Conservation (phyloP, 2,113 vertebrate species). For the Hyaena hyaena region DNA sequence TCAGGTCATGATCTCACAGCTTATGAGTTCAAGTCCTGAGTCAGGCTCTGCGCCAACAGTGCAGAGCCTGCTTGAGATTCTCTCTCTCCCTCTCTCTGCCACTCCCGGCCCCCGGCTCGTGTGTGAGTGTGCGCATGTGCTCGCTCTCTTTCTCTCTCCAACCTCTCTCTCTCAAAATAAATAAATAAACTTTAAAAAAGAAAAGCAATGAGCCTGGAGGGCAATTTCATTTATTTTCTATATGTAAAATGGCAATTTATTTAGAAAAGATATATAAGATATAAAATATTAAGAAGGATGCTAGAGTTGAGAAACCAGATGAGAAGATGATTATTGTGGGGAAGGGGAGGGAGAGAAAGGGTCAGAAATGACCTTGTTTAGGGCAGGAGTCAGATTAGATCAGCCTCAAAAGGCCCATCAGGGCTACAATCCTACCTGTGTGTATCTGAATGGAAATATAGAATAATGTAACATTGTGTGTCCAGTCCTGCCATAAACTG, state of each 20-base stretch:
- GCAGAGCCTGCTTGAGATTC: no score
- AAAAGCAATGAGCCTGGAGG: background rate
- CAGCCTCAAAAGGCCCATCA: background rate
- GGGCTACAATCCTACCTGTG: background rate
- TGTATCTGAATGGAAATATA: background rate
- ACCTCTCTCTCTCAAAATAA: no score
- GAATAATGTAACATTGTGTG: slow-evolving; percentile 37
- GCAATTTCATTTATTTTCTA: background rate
- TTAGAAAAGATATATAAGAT: background rate
- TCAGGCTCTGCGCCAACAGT: no score
- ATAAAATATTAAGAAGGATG: background rate
- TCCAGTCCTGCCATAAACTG: slow-evolving; percentile 54
- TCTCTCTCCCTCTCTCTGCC: no score
- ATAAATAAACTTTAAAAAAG: background rate
- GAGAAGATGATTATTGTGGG: background rate
- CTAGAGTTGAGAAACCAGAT: background rate
- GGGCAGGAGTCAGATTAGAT: background rate
- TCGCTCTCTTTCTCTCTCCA: no score
- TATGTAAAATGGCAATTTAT: background rate
- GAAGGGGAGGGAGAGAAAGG: background rate
- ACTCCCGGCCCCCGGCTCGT: no score
- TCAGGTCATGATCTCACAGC: no score
- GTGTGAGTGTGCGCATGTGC: no score
- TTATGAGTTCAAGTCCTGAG: no score
- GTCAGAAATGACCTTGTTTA: background rate